Percentiles rank a stretch among this genome's conserved stretches.
phyloP scores from a whole-genome alignment of 92 coral and sea anemone species.

The Phenganax marumi region DNA sequence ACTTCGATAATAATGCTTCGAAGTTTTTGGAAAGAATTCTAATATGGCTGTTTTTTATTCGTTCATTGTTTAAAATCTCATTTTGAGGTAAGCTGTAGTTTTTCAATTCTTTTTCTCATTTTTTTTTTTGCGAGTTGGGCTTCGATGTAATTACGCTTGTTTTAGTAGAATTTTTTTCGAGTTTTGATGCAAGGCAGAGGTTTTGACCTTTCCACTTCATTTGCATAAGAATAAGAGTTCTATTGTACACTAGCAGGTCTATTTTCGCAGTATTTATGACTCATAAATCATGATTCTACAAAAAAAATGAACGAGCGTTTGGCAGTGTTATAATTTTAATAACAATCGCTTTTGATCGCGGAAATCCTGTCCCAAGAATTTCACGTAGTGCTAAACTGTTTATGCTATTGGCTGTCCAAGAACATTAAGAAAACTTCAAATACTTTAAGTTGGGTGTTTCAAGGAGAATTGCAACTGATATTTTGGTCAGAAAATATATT shows the following conservation, averaged over 20 bases:
- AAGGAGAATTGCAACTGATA: too few species aligned
- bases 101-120: neutral
- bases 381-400: too few species aligned
- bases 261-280: neutral
- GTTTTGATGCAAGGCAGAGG: neutral
- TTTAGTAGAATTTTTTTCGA: neutral
- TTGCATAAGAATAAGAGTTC: conserved; percentile 23
- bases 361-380: too few species aligned
- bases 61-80: neutral
- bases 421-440: too few species aligned
- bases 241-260: neutral
- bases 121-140: neutral
- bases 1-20: neutral
- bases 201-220: neutral
- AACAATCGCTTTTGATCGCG: too few species aligned
- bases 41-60: neutral
- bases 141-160: neutral
- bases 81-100: conserved; percentile 22
- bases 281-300: neutral
- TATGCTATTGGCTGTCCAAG: too few species aligned
- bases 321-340: too few species aligned
- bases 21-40: neutral
- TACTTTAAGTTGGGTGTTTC: too few species aligned
- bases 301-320: too few species aligned
- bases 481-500: too few species aligned